phyloP scores from a whole-genome alignment of 2,888 invertebrate genomes.

The Callyntrura guangdongensis region DNA sequence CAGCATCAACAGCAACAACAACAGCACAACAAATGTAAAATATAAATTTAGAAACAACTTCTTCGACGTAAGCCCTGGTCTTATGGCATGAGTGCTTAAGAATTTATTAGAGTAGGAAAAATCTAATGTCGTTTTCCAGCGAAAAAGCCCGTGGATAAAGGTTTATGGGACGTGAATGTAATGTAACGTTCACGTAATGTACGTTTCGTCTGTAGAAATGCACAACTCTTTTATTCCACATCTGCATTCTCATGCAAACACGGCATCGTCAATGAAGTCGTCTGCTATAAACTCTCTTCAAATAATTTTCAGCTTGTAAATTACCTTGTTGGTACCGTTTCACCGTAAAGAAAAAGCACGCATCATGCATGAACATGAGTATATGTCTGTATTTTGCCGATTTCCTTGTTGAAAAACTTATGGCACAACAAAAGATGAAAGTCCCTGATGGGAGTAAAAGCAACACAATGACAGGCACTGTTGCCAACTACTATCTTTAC shows the following conservation, averaged over 20 bases:
- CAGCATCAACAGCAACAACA: no score
- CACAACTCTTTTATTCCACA: not conserved
- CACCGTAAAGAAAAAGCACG: constrained; percentile 16
- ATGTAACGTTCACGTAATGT: not conserved
- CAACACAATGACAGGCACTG: constrained; percentile 36
- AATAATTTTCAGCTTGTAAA: constrained; percentile 47
- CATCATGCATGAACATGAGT: not conserved
- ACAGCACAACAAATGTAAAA: not conserved
- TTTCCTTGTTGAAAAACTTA: constrained; percentile 26
- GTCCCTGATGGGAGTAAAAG: constrained; percentile 17
- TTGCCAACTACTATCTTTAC: constrained; percentile 14
- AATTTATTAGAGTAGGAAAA: constrained; percentile 56
- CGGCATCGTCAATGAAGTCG: not conserved
- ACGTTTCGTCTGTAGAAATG: not conserved
- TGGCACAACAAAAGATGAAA: constrained; percentile 27
- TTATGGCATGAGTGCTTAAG: constrained; percentile 15
- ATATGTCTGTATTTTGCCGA: constrained; percentile 47
- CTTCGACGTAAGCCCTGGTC: constrained; percentile 26
- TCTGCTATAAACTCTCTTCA: constrained; percentile 22
- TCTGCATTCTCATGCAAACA: constrained; percentile 37
- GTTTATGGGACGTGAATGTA: constrained; percentile 50
- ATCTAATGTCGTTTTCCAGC: constrained; percentile 9
- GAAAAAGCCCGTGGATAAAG: constrained; percentile 22
- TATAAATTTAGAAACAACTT: constrained; percentile 13
- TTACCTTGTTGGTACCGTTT: constrained; percentile 15